These are phyloP conservation scores for Pseudachorutes palmiensis DNA, from an alignment of 1,140 invertebrate genomes.

Conservation along the genomic window DNA sequence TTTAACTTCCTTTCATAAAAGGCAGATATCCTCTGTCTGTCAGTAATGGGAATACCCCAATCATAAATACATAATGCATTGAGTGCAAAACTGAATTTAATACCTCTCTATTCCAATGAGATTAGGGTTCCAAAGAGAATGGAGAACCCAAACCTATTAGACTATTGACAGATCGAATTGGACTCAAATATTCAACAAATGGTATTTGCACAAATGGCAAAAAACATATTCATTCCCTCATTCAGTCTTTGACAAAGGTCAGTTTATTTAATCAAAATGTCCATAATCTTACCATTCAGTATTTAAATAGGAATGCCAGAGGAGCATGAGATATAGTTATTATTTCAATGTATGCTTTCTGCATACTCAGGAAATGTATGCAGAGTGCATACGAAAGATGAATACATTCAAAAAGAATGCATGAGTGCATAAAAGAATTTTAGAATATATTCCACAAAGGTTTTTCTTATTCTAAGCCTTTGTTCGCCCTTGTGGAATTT, in stretches of 20 bases:
- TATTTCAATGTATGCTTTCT: too few species aligned
- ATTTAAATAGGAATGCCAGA: too few species aligned
- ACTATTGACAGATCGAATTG: not conserved
- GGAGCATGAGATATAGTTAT: too few species aligned
- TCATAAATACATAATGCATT: constrained; percentile 1
- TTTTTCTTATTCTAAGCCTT: too few species aligned
- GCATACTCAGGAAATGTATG: too few species aligned
- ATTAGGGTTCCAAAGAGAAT: too few species aligned
- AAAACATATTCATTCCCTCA: not conserved
- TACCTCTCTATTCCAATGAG: not conserved
- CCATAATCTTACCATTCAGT: too few species aligned
- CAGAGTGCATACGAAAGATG: too few species aligned
- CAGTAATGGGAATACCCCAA: not conserved
- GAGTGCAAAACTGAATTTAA: constrained; percentile 2
- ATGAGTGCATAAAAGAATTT: too few species aligned
- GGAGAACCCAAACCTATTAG: not conserved
- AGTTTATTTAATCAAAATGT: not conserved
- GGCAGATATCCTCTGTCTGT: not conserved
- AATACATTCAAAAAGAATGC: too few species aligned
- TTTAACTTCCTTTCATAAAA: not conserved
- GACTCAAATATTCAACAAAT: not conserved
- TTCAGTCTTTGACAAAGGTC: not conserved
- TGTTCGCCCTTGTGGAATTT: too few species aligned
- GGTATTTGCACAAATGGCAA: not conserved
- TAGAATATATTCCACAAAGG: too few species aligned